phyloP scores from a whole-genome alignment of 2,113 vertebrate species.

The Thalassoma bifasciatum region DNA sequence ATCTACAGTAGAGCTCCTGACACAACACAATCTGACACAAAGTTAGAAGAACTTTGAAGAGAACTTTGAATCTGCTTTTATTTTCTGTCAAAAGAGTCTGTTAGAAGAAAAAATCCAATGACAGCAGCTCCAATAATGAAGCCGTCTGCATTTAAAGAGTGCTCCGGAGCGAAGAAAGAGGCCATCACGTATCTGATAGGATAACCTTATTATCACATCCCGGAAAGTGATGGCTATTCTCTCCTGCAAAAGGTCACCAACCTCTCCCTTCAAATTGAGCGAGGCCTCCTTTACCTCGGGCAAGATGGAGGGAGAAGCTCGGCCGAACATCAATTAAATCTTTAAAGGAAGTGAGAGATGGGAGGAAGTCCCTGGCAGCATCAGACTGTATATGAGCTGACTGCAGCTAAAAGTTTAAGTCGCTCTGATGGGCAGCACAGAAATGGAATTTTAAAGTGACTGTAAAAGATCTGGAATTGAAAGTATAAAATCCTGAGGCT shows the following conservation, averaged over 20 bases:
- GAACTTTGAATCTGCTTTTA: neutral
- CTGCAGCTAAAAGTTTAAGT: slow-evolving; percentile 45
- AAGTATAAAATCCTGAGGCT: too few relatives aligned
- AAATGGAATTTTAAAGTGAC: neutral
- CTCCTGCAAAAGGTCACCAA: slow-evolving; percentile 56
- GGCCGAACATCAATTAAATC: slow-evolving; percentile 66
- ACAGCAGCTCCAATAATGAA: slow-evolving; percentile 20
- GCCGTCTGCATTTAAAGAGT: slow-evolving; percentile 29
- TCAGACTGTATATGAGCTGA: slow-evolving; percentile 27
- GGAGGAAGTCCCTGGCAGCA: slow-evolving; percentile 23
- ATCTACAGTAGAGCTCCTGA: too few relatives aligned
- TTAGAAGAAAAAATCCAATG: neutral
- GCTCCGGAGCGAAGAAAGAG: slow-evolving; percentile 18
- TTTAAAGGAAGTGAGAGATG: slow-evolving; percentile 26
- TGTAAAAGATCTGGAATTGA: neutral
- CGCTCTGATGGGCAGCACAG: neutral
- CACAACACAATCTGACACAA: neutral
- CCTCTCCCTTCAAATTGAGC: slow-evolving; percentile 50
- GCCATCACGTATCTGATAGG: slow-evolving; percentile 35
- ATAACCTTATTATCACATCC: slow-evolving; percentile 52
- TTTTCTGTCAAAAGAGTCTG: slow-evolving; percentile 29
- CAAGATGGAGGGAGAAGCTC: slow-evolving; percentile 44
- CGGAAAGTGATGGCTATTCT: slow-evolving; percentile 55
- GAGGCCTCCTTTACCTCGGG: slow-evolving; percentile 35
- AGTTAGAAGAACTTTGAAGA: neutral